phyloP scores from a whole-genome alignment of 2,888 invertebrate genomes.

The Cryptus viduatorius region DNA sequence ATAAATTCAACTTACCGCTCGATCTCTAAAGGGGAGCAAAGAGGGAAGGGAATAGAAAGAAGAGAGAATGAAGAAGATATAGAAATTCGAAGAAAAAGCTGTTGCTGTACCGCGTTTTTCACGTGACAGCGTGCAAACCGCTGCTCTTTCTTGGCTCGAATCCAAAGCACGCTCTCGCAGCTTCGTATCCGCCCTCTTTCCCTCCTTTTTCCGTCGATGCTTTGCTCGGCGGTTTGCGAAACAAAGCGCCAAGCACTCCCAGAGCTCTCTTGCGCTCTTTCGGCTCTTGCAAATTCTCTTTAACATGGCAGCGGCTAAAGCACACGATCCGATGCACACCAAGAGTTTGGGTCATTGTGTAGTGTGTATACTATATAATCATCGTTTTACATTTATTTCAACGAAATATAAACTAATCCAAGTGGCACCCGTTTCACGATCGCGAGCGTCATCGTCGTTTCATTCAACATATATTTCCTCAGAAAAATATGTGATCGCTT shows the following conservation, averaged over 20 bases:
- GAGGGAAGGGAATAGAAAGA: slow-evolving; percentile 37
- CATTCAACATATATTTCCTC: neutral
- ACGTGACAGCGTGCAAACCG: slow-evolving; percentile 33
- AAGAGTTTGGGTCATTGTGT: slow-evolving; percentile 15
- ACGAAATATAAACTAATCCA: slow-evolving; percentile 5
- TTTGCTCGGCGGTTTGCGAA: slow-evolving; percentile 53
- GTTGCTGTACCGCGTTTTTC: slow-evolving; percentile 55
- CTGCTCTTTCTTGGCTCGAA: slow-evolving; percentile 58
- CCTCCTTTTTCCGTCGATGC: slow-evolving; percentile 21
- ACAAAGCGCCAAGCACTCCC: slow-evolving; percentile 46
- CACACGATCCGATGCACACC: neutral
- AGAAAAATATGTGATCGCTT: neutral
- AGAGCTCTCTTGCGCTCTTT: neutral
- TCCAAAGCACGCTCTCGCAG: slow-evolving; percentile 66
- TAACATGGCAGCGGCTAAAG: slow-evolving; percentile 15
- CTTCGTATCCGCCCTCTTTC: slow-evolving; percentile 61
- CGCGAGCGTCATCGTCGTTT: slow-evolving; percentile 3
- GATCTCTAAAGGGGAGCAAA: slow-evolving; percentile 41
- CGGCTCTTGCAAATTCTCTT: slow-evolving; percentile 1
- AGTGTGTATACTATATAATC: neutral
- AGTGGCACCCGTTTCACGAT: neutral
- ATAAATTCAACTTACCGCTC: slow-evolving; percentile 78
- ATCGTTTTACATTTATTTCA: slow-evolving; percentile 7
- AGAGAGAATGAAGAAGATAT: slow-evolving; percentile 46
- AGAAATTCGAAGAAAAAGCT: slow-evolving; percentile 52